phyloP scores from a whole-genome alignment of 1,140 invertebrate species.

The Lordiphosa mommai region DNA sequence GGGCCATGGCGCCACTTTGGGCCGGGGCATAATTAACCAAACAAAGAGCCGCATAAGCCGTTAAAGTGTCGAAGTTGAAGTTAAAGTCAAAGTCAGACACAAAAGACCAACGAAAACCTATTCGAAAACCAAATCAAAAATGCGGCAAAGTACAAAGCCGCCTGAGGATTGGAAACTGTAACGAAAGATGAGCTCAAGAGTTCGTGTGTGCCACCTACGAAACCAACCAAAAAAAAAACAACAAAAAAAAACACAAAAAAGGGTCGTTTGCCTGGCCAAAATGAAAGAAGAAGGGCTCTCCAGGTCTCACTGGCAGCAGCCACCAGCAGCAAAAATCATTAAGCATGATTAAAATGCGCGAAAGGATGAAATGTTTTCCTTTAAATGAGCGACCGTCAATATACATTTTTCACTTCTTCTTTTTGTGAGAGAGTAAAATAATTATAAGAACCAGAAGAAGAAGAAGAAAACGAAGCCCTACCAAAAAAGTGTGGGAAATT shows the following conservation, averaged over 20 bases:
- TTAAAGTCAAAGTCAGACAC: slow-evolving; percentile 43
- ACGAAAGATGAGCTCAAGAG: slow-evolving; percentile 39
- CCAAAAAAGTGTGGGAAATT: too few relatives aligned
- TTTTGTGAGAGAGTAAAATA: slow-evolving; percentile 7
- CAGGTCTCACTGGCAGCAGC: slow-evolving; percentile 1
- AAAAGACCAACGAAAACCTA: slow-evolving; percentile 42
- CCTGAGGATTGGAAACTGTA: slow-evolving; percentile 62
- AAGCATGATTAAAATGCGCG: slow-evolving; percentile 58
- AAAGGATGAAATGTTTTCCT: slow-evolving; percentile 54
- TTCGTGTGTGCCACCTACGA: slow-evolving; percentile 48
- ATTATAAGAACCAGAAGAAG: slow-evolving; percentile 2
- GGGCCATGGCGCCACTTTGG: slow-evolving; percentile 52
- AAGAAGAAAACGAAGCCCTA: too few relatives aligned
- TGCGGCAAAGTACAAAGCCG: slow-evolving; percentile 68
- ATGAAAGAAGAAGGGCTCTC: slow-evolving; percentile 1
- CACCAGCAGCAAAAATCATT: slow-evolving; percentile 46
- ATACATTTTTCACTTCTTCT: slow-evolving; percentile 15
- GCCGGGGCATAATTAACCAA: slow-evolving; percentile 68
- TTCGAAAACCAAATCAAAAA: slow-evolving; percentile 69
- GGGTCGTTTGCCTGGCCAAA: slow-evolving; percentile 15
- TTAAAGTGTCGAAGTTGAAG: slow-evolving; percentile 65
- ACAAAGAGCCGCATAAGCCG: slow-evolving; percentile 65
- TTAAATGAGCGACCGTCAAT: slow-evolving; percentile 1
- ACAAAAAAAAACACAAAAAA: slow-evolving; percentile 18
- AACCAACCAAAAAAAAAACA: slow-evolving; percentile 12